Evolutionary conservation across 2,888 invertebrate species (phyloP), one percentile per base, ranked within the genome.

Genomic region (Margaritifera margaritifera): DNA sequence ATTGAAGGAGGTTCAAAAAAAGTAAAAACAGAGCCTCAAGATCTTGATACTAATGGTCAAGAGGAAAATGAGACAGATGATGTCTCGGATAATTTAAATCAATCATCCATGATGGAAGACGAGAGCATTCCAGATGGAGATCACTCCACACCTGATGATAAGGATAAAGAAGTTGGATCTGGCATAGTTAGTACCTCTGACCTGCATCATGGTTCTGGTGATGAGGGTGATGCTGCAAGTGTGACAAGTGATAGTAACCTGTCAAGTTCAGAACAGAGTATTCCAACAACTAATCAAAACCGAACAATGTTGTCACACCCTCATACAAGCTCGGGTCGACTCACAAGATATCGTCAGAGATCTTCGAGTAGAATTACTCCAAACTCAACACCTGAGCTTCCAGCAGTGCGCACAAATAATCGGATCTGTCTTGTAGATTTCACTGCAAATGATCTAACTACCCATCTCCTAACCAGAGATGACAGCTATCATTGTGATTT

Each of bases 401-500:
- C 42, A 42, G 42, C 71, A 61, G 74, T 78, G 19, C 75, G 75
- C 22, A 77, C 79, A 20, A 80, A 82, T 64, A 75, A 57, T 50
- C 75, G 80, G n/a, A 70, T 82, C 31, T 80, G 79, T 24, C 68
- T 82, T 19, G 77, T 80, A 6, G 81, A 81, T 64, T 81, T 82
- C 69, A 79, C 80, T 0, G 75, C 78, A 4, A 75, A 78, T 53
- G 82, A 82, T 55, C 74, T 82, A 20, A 58, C 81, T 18, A 77
- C 75, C 15, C 82, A 82, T 54, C 71, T 82, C 55, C 78, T 82
- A 79, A 78, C 82, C 4, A 71, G 82, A 42, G 81, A 82, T 60
- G 81, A 80, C 64, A 78, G 80, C 15, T 77, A 78, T 66, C 78
- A 78, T 56, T 82, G 82, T 70, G 81, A 81, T 60, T 82, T 78